Percentiles rank a stretch among this genome's conserved stretches.
phyloP scores from a whole-genome alignment of 1,140 invertebrate species.

The Druon quercuslanigerum region DNA sequence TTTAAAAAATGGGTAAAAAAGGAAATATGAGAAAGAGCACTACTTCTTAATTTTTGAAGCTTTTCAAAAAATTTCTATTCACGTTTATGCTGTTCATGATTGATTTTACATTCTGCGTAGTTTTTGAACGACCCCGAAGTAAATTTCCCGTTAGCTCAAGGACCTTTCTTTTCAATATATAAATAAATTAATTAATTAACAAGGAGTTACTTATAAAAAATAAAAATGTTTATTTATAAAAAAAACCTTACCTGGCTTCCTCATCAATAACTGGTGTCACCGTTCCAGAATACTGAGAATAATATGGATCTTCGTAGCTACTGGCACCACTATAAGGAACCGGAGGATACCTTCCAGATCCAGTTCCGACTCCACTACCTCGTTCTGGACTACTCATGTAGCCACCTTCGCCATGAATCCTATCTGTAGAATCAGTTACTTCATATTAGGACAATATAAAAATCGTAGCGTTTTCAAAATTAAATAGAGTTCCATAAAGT shows the following conservation, averaged over 20 bases:
- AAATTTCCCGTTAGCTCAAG: too few relatives aligned
- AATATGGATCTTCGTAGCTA: slow-evolving; percentile 90
- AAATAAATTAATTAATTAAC: not conserved
- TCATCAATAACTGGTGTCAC: slow-evolving; percentile 94
- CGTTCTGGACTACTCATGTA: slow-evolving; percentile 93
- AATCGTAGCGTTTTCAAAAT: too few relatives aligned
- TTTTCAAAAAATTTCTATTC: too few relatives aligned
- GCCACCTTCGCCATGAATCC: slow-evolving; percentile 81
- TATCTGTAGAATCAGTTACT: slow-evolving; percentile 67
- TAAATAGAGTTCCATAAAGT: not conserved
- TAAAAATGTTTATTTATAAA: not conserved
- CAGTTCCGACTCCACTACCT: slow-evolving; percentile 69
- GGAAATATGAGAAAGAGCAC: too few relatives aligned
- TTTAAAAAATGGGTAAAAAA: too few relatives aligned
- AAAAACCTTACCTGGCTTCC: slow-evolving; percentile 85
- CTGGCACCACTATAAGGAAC: slow-evolving; percentile 77
- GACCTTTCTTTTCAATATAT: too few relatives aligned
- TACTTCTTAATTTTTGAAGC: too few relatives aligned
- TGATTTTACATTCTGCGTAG: too few relatives aligned
- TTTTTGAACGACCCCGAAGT: too few relatives aligned
- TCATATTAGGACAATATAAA: not conserved
- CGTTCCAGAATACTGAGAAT: slow-evolving; percentile 86
- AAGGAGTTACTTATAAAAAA: not conserved
- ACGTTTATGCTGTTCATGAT: too few relatives aligned
- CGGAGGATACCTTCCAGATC: slow-evolving; percentile 67